phyloP scores from a whole-genome alignment of 2,888 invertebrate genomes.

The Drosophila acutilabella region DNA sequence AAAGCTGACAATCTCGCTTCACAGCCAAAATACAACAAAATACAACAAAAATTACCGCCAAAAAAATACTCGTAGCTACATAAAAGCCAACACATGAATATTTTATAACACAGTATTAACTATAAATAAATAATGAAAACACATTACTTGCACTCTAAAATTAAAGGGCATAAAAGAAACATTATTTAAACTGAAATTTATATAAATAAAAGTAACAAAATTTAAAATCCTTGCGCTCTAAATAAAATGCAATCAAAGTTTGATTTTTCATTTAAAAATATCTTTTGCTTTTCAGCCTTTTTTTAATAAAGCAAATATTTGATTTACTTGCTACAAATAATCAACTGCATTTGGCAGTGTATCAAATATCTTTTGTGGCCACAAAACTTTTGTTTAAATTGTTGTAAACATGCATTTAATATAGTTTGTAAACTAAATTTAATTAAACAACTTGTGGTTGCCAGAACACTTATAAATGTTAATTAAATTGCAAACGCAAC shows the following conservation, averaged over 20 bases:
- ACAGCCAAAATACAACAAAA: conserved; percentile 34
- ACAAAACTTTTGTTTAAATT: background rate
- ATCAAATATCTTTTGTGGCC: background rate
- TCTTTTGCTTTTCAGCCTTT: too few relatives aligned
- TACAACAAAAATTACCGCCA: conserved; percentile 6
- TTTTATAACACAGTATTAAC: background rate
- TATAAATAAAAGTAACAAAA: conserved; percentile 9
- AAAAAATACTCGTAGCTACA: background rate
- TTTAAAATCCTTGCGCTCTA: background rate
- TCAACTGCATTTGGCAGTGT: background rate
- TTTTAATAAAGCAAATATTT: background rate
- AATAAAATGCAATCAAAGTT: too few relatives aligned
- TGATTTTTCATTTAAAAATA: too few relatives aligned
- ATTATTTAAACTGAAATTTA: conserved; percentile 33
- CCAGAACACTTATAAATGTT: background rate
- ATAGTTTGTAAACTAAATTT: background rate
- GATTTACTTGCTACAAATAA: background rate
- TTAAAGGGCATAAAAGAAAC: conserved; percentile 17
- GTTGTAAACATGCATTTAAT: background rate
- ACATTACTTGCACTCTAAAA: conserved; percentile 8
- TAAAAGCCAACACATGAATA: too few relatives aligned
- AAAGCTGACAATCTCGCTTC: conserved; percentile 31
- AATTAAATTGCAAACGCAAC: background rate
- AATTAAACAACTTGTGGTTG: too few relatives aligned
- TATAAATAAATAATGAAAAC: conserved; percentile 10